These are phyloP conservation scores for Willisornis vidua DNA, from an alignment of 2,113 vertebrate genomes.

Conservation along the genomic window DNA sequence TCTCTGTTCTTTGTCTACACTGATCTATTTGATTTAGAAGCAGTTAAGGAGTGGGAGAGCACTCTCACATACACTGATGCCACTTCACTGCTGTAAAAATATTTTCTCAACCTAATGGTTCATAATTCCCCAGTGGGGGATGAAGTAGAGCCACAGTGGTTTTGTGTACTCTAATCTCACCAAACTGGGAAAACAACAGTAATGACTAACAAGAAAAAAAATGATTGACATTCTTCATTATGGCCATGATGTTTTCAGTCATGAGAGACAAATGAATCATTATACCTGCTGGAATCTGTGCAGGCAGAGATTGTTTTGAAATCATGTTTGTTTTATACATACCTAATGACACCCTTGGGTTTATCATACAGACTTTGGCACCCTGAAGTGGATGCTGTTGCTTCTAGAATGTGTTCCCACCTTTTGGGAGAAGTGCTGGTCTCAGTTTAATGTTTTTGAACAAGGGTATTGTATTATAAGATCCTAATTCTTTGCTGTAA, in stretches of 20 bases:
- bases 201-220: background rate
- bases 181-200: background rate
- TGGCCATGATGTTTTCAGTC: background rate
- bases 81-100: background rate
- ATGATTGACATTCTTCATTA: background rate
- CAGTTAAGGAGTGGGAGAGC: background rate
- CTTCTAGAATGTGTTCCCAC: background rate
- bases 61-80: background rate
- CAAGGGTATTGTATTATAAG: background rate
- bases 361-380: background rate
- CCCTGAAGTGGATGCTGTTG: background rate
- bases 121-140: background rate
- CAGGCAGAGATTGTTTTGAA: background rate
- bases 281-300: background rate
- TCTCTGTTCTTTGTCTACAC: background rate
- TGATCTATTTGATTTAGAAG: background rate
- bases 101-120: background rate
- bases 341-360: background rate
- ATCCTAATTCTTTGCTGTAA: background rate
- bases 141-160: background rate
- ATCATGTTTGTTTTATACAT: background rate
- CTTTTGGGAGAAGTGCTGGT: background rate
- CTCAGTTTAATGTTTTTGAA: background rate
- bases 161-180: background rate
- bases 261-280: background rate